Conservation (phyloP, 2,888 invertebrate genomes). For the Rosalia funebris region DNA sequence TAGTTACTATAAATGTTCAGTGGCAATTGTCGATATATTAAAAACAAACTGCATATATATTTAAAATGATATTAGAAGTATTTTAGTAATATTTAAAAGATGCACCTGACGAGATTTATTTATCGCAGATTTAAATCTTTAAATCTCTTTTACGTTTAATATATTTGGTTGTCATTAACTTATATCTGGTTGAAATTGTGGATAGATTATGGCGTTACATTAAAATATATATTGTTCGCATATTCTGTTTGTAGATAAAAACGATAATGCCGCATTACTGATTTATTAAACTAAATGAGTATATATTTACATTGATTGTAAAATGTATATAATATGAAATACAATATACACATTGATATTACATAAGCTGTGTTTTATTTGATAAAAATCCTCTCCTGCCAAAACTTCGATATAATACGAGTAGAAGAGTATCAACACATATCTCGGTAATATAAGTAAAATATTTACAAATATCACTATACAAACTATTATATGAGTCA, state of each 20-base stretch:
- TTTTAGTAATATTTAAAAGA: conserved; percentile 44
- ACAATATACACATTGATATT: conserved; percentile 50
- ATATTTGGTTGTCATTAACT: conserved; percentile 27
- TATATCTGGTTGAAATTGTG: conserved; percentile 35
- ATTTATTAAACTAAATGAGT: conserved; percentile 40
- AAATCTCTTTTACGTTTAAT: conserved; percentile 30
- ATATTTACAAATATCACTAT: too few relatives aligned
- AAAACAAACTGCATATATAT: conserved; percentile 35
- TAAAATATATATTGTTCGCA: conserved; percentile 40
- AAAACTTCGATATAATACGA: too few relatives aligned
- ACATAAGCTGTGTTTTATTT: conserved; percentile 41
- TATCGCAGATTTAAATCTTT: conserved; percentile 21
- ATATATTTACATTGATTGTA: conserved; percentile 50
- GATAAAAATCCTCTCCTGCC: too few relatives aligned
- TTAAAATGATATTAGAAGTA: conserved; percentile 35
- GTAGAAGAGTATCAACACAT: too few relatives aligned
- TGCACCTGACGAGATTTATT: conserved; percentile 37
- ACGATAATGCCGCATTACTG: conserved; percentile 34
- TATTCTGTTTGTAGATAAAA: conserved; percentile 46
- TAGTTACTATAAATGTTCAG: conserved; percentile 50
- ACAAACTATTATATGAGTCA: too few relatives aligned
- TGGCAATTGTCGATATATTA: conserved; percentile 52
- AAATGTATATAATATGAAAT: conserved; percentile 49
- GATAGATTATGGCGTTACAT: conserved; percentile 35
- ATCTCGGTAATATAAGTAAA: too few relatives aligned